Evolutionary conservation across 2,888 invertebrate species (phyloP), one percentile per base, ranked within the genome.

Genomic region (Tanytarsus gracilentus): DNA sequence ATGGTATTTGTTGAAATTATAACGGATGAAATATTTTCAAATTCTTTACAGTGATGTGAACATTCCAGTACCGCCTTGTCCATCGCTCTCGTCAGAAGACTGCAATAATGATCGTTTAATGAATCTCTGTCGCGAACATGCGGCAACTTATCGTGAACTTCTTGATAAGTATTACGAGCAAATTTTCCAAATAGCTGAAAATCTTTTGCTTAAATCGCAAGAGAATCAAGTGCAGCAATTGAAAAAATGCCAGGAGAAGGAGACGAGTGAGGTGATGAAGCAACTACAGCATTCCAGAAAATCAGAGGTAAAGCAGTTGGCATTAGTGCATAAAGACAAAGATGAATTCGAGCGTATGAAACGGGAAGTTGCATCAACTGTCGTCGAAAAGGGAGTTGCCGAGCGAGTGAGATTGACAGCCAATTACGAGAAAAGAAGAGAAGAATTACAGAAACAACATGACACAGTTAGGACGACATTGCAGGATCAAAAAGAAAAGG

Each of bases 331-430:
- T 71, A 82, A 88, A 66, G 94, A 96, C 72, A 88, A 93, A 60
- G 60, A 50, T 36, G 50, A 60, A 25, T 18, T 60, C 9, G 49
- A 50, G 26, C 25, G 75, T 65, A 74, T 73, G 73, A 75, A 74
- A 63, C 70, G 75, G 3, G 75, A 75, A 65, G 73, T 74, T 5
- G 72, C 71, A 60, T 72, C 73, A 62, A 72, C 73, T 1, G 70
- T 93, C 6, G 93, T 96, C 64, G 88, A 88, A 67, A 84, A 88
- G 63, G 95, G 93, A 40, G 95, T 95, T 53, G 84, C 86, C 63
- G 95, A 95, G 74, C 82, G 94, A 62, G 86, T 88, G 64, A 82
- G 87, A 61, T 77, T 92, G 67, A 85, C 84, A 65, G 81, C 85
- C 69, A 78, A 84, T 64, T 89, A 85, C 70, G 86, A 90, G 66